A percentile compares a stretch with the other conserved stretches of the same genome.
phyloP scores from a whole-genome alignment of 2,113 vertebrate genomes.

The Macquaria australasica region DNA sequence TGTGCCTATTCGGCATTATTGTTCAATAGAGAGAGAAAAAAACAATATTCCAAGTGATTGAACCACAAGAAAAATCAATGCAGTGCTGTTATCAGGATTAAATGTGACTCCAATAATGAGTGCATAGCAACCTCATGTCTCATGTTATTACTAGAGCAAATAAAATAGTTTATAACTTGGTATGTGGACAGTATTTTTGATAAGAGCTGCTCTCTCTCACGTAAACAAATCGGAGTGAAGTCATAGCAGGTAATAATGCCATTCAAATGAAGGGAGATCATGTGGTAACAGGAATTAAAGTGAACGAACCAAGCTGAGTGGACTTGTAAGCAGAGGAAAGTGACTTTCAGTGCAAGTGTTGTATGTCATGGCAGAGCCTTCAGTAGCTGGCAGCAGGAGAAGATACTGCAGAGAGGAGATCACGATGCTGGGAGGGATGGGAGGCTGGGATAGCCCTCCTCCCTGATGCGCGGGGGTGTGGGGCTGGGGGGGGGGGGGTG shows the following conservation, averaged over 20 bases:
- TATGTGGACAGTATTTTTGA: not conserved
- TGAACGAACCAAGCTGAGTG: not conserved
- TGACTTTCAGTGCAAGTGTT: conserved; percentile 39
- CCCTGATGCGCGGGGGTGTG: conserved; percentile 53
- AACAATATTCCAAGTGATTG: not conserved
- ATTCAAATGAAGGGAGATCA: not conserved
- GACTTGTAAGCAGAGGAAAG: conserved; percentile 11
- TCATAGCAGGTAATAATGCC: not conserved
- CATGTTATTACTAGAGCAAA: not conserved
- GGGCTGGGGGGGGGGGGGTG: conserved; percentile 6
- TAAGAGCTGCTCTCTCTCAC: not conserved
- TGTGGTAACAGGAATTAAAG: not conserved
- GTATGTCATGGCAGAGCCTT: conserved; percentile 54
- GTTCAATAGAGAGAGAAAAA: not conserved
- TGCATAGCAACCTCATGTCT: not conserved
- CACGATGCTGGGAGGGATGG: conserved; percentile 73
- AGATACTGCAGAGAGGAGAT: conserved; percentile 76
- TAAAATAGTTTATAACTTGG: not conserved
- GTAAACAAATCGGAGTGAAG: not conserved
- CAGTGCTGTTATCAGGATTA: not conserved
- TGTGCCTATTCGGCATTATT: not conserved
- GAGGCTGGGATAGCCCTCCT: conserved; percentile 81
- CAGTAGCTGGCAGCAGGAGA: conserved; percentile 45
- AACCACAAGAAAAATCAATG: not conserved
- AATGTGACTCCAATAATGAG: not conserved